Conservation (phyloP, 2,113 vertebrate genomes). For the Irena cyanogastra region DNA sequence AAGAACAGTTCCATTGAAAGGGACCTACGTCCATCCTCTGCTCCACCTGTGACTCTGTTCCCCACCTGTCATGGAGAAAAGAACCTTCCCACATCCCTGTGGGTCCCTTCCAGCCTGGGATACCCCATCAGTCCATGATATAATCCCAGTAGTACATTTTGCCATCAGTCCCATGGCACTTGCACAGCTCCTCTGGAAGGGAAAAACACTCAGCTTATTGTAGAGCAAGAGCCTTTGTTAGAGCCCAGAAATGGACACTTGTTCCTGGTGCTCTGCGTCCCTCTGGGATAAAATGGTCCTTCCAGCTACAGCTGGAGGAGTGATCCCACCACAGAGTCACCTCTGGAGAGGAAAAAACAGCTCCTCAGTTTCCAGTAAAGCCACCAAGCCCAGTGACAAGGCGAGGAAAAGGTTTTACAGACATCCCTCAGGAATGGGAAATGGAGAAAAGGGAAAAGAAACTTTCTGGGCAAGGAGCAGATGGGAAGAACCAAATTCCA, state of each 20-base stretch:
- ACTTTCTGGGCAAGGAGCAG: not conserved
- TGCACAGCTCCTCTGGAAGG: not conserved
- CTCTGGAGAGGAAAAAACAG: not conserved
- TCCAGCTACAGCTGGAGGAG: not conserved
- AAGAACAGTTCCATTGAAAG: not conserved
- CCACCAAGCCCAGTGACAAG: not conserved
- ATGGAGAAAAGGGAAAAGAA: not conserved
- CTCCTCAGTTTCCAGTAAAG: not conserved
- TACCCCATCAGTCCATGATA: too few species aligned
- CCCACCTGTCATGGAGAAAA: not conserved
- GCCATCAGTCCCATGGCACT: not conserved
- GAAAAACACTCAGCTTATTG: not conserved
- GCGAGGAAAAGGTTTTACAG: not conserved
- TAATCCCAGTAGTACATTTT: not conserved
- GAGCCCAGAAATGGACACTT: not conserved
- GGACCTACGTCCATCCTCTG: not conserved
- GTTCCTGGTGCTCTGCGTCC: not conserved
- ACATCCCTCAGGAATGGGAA: not conserved
- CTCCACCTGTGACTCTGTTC: not conserved
- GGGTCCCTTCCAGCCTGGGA: not conserved
- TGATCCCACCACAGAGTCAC: fast-evolving
- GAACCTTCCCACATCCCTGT: not conserved
- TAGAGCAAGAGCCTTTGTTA: not conserved
- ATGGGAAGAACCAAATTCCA: not conserved
- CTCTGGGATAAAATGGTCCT: not conserved